phyloP scores from a whole-genome alignment of 92 coral and sea anemone genomes.

The Phenganax marumi region DNA sequence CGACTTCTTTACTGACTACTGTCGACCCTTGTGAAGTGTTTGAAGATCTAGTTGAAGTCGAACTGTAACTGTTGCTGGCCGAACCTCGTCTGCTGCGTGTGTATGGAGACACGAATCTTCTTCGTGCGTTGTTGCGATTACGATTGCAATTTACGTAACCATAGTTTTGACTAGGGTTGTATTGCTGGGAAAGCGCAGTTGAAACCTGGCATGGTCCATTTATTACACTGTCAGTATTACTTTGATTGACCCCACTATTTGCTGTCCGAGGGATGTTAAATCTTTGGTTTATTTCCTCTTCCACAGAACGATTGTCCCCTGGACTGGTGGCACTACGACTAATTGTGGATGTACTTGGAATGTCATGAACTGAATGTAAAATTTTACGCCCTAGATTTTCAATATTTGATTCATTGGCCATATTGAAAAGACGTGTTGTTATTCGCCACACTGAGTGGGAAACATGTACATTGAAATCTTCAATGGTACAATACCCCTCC shows the following conservation, averaged over 20 bases:
- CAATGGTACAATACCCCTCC: no score
- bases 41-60: not conserved
- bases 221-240: not conserved
- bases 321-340: not conserved
- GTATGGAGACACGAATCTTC: not conserved
- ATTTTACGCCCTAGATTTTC: no score
- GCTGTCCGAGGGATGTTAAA: not conserved
- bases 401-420: no score
- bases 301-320: not conserved
- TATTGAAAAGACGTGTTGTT: no score
- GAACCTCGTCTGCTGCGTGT: not conserved
- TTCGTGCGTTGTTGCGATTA: not conserved
- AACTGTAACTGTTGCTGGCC: not conserved
- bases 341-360: not conserved
- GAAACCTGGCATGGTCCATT: no score
- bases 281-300: not conserved
- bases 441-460: no score
- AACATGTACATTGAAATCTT: no score
- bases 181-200: not conserved
- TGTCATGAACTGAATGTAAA: not conserved
- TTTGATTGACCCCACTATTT: not conserved
- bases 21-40: not conserved
- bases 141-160: not conserved
- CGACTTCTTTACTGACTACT: not conserved
- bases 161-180: constrained; percentile 3